A percentile compares a stretch with the other conserved stretches of the same genome.
Evolutionary conservation across 30 jellyfish, hydroid and myxozoan genomes (phyloP).

Genomic region (Aurelia coerulea): DNA sequence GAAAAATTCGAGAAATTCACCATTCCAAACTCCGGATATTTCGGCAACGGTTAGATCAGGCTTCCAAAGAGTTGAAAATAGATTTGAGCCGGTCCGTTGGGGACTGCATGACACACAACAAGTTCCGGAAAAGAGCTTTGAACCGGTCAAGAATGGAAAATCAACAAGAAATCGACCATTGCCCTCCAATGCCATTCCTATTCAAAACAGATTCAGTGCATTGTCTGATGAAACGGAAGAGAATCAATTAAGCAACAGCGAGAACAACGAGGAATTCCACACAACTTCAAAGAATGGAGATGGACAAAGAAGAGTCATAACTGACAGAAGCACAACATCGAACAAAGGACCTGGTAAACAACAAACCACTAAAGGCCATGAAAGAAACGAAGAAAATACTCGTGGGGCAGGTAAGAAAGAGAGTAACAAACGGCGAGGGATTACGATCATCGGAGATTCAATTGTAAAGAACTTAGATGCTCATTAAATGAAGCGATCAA

Average conservation of each 20-base stretch:
- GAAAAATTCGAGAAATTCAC: no score
- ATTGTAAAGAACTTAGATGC: no score
- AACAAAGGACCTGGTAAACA: slow-evolving; percentile 8
- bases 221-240: slow-evolving; percentile 22
- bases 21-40: no score
- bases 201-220: slow-evolving; percentile 30
- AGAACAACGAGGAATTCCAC: slow-evolving; percentile 4
- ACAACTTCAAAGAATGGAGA: slow-evolving; percentile 25
- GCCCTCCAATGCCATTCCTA: slow-evolving; percentile 28
- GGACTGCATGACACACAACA: neutral
- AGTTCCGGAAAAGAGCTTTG: neutral
- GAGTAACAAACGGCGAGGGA: neutral
- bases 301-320: neutral
- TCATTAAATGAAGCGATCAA: no score
- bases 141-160: slow-evolving; percentile 19
- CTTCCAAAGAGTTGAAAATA: no score
- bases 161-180: slow-evolving; percentile 32
- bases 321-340: neutral
- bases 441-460: slow-evolving; percentile 1
- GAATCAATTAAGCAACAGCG: slow-evolving; percentile 23
- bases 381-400: neutral
- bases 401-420: neutral
- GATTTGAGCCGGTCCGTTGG: no score
- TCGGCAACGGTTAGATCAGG: no score
- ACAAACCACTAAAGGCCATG: neutral